These are phyloP conservation scores for Dascyllus trimaculatus DNA, from an alignment of 2,113 vertebrate genomes.

Conservation along the genomic window DNA sequence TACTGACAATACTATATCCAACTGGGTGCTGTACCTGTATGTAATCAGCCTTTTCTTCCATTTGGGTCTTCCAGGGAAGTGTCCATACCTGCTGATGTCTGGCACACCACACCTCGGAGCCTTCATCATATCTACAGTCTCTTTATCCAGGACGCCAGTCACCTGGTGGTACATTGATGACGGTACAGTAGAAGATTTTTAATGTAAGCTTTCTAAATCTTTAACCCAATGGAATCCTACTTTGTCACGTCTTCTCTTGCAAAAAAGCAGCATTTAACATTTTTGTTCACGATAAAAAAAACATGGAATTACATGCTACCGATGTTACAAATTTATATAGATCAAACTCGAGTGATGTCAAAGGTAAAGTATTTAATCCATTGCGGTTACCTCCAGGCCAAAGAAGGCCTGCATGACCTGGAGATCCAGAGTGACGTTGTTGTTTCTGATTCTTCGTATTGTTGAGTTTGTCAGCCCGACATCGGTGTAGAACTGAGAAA, in stretches of 20 bases:
- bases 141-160: slow-evolving; percentile 77
- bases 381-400: slow-evolving; percentile 69
- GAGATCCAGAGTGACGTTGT: slow-evolving; percentile 65
- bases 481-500: slow-evolving; percentile 67
- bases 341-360: too few species aligned
- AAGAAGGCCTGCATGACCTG: slow-evolving; percentile 84
- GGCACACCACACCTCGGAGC: slow-evolving; percentile 80
- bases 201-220: not conserved
- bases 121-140: slow-evolving; percentile 80
- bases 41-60: slow-evolving; percentile 84
- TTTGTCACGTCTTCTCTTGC: not conserved
- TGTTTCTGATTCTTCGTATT: not conserved
- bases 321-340: too few species aligned
- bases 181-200: not conserved
- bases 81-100: slow-evolving; percentile 79
- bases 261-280: not conserved
- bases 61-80: slow-evolving; percentile 81
- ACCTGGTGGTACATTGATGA: slow-evolving; percentile 46
- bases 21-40: slow-evolving; percentile 67
- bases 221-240: not conserved
- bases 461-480: slow-evolving; percentile 29
- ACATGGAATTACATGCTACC: not conserved
- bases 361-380: not conserved
- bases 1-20: too few species aligned
- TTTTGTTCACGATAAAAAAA: not conserved